Base-by-base conservation (phyloP, 2,888 invertebrate genomes). In the Oxyteleia sp. region DNA sequence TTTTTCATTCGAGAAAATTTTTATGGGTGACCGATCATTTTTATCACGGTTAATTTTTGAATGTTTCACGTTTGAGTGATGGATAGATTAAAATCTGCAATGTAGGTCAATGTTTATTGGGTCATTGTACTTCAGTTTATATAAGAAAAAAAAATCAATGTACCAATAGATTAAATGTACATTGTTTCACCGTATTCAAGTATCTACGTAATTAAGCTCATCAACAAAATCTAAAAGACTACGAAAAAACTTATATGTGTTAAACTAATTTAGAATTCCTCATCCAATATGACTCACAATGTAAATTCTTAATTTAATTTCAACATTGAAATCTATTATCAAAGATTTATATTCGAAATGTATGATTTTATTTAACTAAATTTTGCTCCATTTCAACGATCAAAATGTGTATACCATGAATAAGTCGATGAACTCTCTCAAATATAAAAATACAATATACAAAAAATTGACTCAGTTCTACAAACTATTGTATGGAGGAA, bases 21-120 rank as follows among this genome's bases (percentile, higher is more conserved):
- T 35, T 35, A 35, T 35, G 35, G 11, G 11, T 8, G 10, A 8
- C 10, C 10, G 11, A 10, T 35, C 11, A 35, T 10, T n/a, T n/a
- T n/a, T n/a, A n/a, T n/a, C n/a, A n/a, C n/a, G n/a, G n/a, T n/a
- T n/a, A n/a, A n/a, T n/a, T n/a, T n/a, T n/a, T n/a, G n/a, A n/a
- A n/a, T n/a, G n/a, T n/a, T n/a, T n/a, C n/a, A n/a, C n/a, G n/a
- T 35, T 64, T 35, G 49, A 49, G 13, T 35, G 16, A 47, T 35
- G 23, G 20, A 55, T 29, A 35, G 20, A 69, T 57, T 29, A 55
- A 57, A 35, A 45, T 5, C 41, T 47, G 3, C 4, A 55, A 69
- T 45, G 32, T 57, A 23, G 55, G 69, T 57, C 69, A 69, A 47
- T 47, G 69, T 69, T 69, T 47, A 57, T 45, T 47, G 7, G 69